These are phyloP conservation scores for Unio delphinus DNA, from an alignment of 2,888 invertebrate genomes.

Conservation along the genomic window DNA sequence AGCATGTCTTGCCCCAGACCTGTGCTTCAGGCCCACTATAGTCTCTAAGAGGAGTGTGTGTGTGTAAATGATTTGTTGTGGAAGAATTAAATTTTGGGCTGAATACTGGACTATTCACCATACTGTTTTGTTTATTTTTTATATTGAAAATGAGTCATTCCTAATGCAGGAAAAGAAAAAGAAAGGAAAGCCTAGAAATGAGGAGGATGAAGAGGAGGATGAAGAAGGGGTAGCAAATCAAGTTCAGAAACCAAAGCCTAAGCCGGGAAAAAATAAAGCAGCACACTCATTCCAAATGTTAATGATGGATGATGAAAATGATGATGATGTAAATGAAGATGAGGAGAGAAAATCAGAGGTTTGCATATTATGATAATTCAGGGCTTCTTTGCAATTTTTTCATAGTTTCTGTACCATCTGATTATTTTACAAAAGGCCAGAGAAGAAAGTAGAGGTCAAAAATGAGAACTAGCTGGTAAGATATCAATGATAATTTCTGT, in stretches of 20 bases:
- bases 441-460: constrained; percentile 5
- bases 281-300: constrained; percentile 47
- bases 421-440: constrained; percentile 1
- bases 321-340: constrained; percentile 36
- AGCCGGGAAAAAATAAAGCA: constrained; percentile 17
- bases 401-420: neutral
- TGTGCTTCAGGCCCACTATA: no score
- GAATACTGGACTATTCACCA: no score
- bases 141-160: no score
- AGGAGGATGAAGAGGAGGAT: constrained; percentile 24
- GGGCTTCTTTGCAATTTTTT: neutral
- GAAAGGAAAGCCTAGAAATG: constrained; percentile 14
- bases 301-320: constrained; percentile 45
- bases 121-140: no score
- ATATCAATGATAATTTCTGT: no score
- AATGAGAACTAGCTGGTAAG: neutral
- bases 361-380: neutral
- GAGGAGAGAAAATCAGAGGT: constrained; percentile 19
- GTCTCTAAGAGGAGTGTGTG: no score
- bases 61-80: no score
- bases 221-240: constrained; percentile 7
- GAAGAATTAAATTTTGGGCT: no score
- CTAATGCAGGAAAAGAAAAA: constrained; percentile 23
- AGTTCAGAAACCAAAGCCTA: no score
- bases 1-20: no score